Base-by-base conservation (phyloP, 2,113 vertebrate species). In the Cryptomyrus ogoouensis region DNA sequence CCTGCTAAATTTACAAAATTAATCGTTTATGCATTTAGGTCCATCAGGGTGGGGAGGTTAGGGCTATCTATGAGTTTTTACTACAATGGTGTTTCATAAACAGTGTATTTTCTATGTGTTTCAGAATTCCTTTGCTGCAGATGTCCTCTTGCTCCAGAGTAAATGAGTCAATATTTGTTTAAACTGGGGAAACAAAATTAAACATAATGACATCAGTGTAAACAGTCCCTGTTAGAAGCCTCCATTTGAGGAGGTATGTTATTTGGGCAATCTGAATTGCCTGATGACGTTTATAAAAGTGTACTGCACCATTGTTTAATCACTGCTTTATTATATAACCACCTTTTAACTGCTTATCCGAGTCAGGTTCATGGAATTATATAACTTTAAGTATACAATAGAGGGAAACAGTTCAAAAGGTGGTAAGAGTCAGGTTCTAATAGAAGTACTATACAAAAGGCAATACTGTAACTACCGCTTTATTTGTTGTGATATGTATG, bases 121-220 rank as follows among this genome's bases (percentile, higher is more conserved):
- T 80, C 13, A 42, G 35, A 80, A 80, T 80, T 42, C 31, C 35
- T 80, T 80, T 80, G 35, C 74, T 80, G 35, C 74, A 35, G 35
- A 77, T 42, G 35, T 39, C 74, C 74, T 77, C 15, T 77, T 77
- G 70, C 15, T 77, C 35, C 35, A 77, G 5, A 80, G 15, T 80
- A 80, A 80, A 39, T 39, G 35, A 42, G 35, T 80, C 74, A 80
- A 42, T 80, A 42, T 80, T 80, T 80, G 74, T 80, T 80, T 42
- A 80, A 80, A 80, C 74, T 42, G 74, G 13, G 35, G 35, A 80
- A 80, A 42, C 74, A 42, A 80, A 80, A 80, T 80, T 42, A 42
- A 80, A 19, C 31, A 80, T 80, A 80, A 80, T 80, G 74, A 42
- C 74, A 80, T 80, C 35, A 80, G 74, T 80, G 74, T 80, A 80